Base-by-base conservation (phyloP, 2,888 invertebrate species). In the Morpho helenor region DNA sequence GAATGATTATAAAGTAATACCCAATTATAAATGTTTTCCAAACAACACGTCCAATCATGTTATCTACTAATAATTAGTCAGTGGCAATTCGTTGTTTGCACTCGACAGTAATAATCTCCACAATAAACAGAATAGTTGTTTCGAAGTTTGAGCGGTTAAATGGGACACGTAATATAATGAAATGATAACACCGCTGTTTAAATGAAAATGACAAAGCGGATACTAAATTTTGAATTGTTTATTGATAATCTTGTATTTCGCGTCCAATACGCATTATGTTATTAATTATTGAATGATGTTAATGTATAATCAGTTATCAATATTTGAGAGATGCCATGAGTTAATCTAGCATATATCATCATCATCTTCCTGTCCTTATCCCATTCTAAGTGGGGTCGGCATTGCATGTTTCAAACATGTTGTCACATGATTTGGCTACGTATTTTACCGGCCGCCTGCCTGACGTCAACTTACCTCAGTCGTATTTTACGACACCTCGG, bases 91-190 rank as follows among this genome's bases (percentile, higher is more conserved):
- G 55, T 56, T 58, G 53, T 59, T 60, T 60, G 60, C 53, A 52
- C 56, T 51, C 57, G 58, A 59, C 56, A 58, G 54, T 58, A 58
- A 56, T 64, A 63, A 61, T 61, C 57, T 57, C n/a, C 45, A 59
- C 57, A 52, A 53, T 53, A 63, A 62, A 62, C 57, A 60, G 45
- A 40, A 23, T 45, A 44, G 44, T 39, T 44, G 43, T 62, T 44
- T 59, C 56, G 51, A 45, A 49, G 51, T 59, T 52, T 59, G 56
- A 59, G 57, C 58, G 57, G 57, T 63, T 57, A 54, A 59, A 59
- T 62, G 51, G 54, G 54, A 62, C 62, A 62, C 62, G 59, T 62
- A 57, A 54, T 62, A 54, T 57, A 61, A 57, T 51, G 58, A 58
- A 54, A 63, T 59, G 59, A 63, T 42, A 60, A 59, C 49, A 56